Evolutionary conservation across 2,888 invertebrate species (phyloP), one percentile per base, ranked within the genome.

Genomic region (Athripsodes cinereus): DNA sequence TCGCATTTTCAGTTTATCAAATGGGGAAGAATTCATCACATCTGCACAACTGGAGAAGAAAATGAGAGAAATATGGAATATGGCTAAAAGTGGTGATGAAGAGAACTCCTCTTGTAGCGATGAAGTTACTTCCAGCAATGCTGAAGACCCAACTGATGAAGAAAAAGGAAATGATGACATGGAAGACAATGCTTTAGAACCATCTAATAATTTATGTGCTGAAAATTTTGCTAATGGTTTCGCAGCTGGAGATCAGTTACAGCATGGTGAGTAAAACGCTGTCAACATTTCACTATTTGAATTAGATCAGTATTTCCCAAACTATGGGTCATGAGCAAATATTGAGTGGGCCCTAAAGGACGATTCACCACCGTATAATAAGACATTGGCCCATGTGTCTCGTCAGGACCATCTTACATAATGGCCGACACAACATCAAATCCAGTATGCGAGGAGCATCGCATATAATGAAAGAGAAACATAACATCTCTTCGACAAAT

Each of bases 11-110:
- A 91, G 92, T 69, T 73, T 93, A 50, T 89, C 91, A 1, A 91
- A 92, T 73, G 91, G 88, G 22, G 88, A 90, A 67, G 90, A 92
- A 67, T 92, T 88, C 67, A 92, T 93, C 60, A 92, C 92, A 26
- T 90, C 90, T 13, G 85, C 87, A 16, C 92, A 92, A 68, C 71
- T 93, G 13, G 89, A 87, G 71, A 81, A 83, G 53, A 85, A 86
- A 63, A 89, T 91, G 74, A 78, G 87, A 8, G 83, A 86, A 66
- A 83, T 87, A 62, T 85, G 76, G 66, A 74, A 66, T 63, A 74
- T 74, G 1, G 74, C 75, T 16, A 71, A 75, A 1, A 66, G 72
- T 54, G 73, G 74, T 59, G 61, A 62, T 18, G 66, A 69, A 1
- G 72, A 73, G 0, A 74, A 74, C 60, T n/a, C 57, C 58, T 6